Base-by-base conservation (phyloP, 2,113 vertebrate genomes). In the Paradoxurus hermaphroditus region DNA sequence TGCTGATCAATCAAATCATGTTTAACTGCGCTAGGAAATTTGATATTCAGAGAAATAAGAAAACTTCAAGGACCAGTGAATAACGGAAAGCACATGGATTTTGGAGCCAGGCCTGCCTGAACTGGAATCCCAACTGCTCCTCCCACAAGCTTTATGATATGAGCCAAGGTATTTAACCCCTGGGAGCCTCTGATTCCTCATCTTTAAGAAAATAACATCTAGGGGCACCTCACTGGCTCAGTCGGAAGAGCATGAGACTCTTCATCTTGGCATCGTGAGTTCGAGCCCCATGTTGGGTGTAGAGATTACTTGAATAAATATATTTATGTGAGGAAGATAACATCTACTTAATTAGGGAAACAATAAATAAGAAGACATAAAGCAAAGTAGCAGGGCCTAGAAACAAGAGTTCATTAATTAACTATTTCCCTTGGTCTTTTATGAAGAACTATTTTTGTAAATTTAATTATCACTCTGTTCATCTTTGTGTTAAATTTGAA, bases 1-100 rank as follows among this genome's bases (percentile, higher is more conserved):
- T 53, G 95, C 15, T 65, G 36, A 96, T 95, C 84, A 90, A 84
- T 94, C 67, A 82, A 82, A 90, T 91, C 51, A 73, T 49, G 29
- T 92, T 95, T 83, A 94, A 91, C 31, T 90, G 36, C 34, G 67
- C 36, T 72, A 51, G 44, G 62, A 96, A 77, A 83, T 53, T 29
- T 86, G 16, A n/a, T 94, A 65, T 59, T 91, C 65, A 67, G 31
- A 83, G 56, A 89, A 89, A 82, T 44, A 44, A 72, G 59, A 81
- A 91, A 94, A 93, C 83, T 19, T 39, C 29, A 86, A 89, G 41
- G 67, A 75, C 12, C 1, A 0, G 14, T 46, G 13, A 91, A 84
- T 34, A 31, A 84, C 59, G 36, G 27, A 53, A 96, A 75, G 13
- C 51, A 13, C n/a, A 2, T 25, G 25, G 29, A 65, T 49, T 62